Evolutionary conservation across 2,888 invertebrate genomes (phyloP).

Genomic region (Arctia plantaginis): DNA sequence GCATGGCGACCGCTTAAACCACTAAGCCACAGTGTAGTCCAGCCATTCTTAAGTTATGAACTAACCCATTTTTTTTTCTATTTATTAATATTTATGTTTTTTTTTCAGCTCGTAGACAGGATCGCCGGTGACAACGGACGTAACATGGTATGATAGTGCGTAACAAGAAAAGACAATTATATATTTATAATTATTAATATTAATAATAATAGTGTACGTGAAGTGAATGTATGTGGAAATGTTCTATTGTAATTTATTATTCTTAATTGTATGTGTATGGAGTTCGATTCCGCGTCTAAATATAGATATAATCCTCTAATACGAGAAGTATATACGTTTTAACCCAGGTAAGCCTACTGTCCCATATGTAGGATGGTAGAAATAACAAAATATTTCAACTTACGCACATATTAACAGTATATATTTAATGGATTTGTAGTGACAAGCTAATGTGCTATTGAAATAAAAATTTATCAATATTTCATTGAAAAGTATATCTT

Average conservation of each 20-base stretch:
- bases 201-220: slow-evolving; percentile 28
- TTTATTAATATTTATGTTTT: slow-evolving; percentile 34
- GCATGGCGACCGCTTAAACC: no score
- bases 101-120: slow-evolving; percentile 90
- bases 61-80: no score
- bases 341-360: no score
- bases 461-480: no score
- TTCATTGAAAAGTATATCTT: no score
- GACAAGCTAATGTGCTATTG: no score
- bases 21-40: no score
- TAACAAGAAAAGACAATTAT: slow-evolving; percentile 59
- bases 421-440: no score
- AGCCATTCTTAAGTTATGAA: no score
- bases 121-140: slow-evolving; percentile 93
- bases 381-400: no score
- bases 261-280: slow-evolving; percentile 20
- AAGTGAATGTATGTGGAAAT: slow-evolving; percentile 53
- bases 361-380: no score
- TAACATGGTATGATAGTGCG: slow-evolving; percentile 91
- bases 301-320: not conserved
- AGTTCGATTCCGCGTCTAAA: slow-evolving; percentile 13
- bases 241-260: slow-evolving; percentile 18
- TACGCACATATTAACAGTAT: no score
- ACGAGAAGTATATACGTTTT: not conserved
- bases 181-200: slow-evolving; percentile 42